Evolutionary conservation across 30 jellyfish, hydroid and myxozoan genomes (phyloP), one percentile per base, ranked within the genome.

Genomic region (Cassiopea xamachana): DNA sequence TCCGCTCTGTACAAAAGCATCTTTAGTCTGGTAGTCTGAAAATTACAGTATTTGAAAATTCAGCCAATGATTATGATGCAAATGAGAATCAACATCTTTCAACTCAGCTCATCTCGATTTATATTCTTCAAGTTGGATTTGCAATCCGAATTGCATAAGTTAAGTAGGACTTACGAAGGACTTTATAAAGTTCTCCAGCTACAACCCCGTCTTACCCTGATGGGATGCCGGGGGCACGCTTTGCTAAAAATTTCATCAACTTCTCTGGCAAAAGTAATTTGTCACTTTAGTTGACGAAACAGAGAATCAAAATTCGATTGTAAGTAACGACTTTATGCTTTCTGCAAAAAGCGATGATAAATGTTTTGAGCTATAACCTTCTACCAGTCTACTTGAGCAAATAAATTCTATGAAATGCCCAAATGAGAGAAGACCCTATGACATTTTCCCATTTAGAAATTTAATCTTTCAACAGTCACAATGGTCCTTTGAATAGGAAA

Each of bases 1-100:
- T 55, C 64, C 64, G 64, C 7, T 10, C 64, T 55, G 12, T 55
- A 3, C 7, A 55, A 55, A 55, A 55, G 12, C 64, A 55, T 6
- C 7, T 55, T 55, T 55, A 10, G 64, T 55, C 64, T 55, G 64
- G 12, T 55, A 55, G 64, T 55, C 10, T 55, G 64, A 55, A 55
- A 55, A 10, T 55, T 10, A 27, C 39, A 27, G 39, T 55, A 3
- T 7, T 18, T 1, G 58, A 27, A 14, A 15, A 2, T 14, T 71
- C 7, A 2, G 80, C 80, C 4, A 71, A 71, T 19, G 4, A 19
- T 43, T 27, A 7, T 27, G 58, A 71, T 71, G 51, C 80, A 71
- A 71, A 71, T 71, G 80, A 71, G 80, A 71, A n/a, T 71, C 27
- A 71, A 71, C 49, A 71, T n/a, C 51, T 71, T 27, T 14, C 74